Evolutionary conservation across 1,140 invertebrate species (phyloP), one percentile per base, ranked within the genome.

Genomic region (Reticulitermes speratus): DNA sequence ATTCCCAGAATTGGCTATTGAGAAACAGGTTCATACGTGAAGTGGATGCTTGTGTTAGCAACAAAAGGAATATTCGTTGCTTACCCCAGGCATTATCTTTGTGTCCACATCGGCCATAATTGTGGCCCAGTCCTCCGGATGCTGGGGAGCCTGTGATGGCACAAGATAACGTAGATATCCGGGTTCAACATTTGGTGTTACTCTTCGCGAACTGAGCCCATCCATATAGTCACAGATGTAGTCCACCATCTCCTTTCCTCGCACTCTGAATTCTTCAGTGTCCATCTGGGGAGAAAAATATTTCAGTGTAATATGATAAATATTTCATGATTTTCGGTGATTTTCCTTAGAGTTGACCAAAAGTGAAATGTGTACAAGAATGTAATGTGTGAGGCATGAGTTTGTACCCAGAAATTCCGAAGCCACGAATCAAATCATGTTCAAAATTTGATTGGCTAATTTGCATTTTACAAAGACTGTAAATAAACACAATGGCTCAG

Each of bases 41-140:
- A 55, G 52, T 48, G 48, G 48, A 48, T 48, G 16, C 9, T 48
- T 55, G 52, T 55, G 52, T 55, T 21, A 55, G 19, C 19, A 55
- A 55, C 52, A 55, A 48, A 16, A 5, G 5, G 2, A 48, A 6
- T 48, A 48, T 48, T 12, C 12, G 1, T 65, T 25, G 84, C 95
- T 95, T 86, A 98, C 97, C 65, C 99, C 99, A 1, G 98, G 98
- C 97, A 99, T 99, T 87, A 99, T 99, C 92, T 97, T 98, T 45
- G 94, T 93, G 90, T 99, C 98, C 6, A 99, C 96, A 90, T 99
- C 99, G 23, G 92, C 92, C 96, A 99, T 98, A 69, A 99, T 98
- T 19, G 94, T 92, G 30, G 98, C 96, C 96, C 97, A 99, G 48
- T 94, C 89, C 90, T 99, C 99, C 0, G 96, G 95, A 86, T 97